Conservation (phyloP, 2,888 invertebrate species). For the Orthosia incerta region DNA sequence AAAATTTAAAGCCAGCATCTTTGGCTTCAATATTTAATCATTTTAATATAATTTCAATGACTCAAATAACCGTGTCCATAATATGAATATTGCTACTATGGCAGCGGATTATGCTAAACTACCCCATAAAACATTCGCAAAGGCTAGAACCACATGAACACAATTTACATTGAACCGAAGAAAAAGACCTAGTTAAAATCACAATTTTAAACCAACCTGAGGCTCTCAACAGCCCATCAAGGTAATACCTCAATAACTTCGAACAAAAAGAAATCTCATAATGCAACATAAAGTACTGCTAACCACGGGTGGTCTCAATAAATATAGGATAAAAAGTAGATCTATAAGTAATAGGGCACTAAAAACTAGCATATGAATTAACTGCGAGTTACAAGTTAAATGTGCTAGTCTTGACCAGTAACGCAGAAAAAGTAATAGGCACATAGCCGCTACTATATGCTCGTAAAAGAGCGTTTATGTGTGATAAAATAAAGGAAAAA, state of each 20-base stretch:
- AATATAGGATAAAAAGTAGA: conserved; percentile 57
- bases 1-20: too few species aligned
- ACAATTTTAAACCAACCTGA: neutral
- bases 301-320: conserved; percentile 65
- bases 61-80: too few species aligned
- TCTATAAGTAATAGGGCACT: conserved; percentile 63
- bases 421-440: conserved; percentile 64
- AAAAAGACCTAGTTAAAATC: neutral
- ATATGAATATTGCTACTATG: too few species aligned
- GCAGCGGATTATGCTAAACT: too few species aligned
- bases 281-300: conserved; percentile 15
- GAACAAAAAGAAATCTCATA: conserved; percentile 26
- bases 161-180: too few species aligned
- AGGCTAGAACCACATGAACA: neutral
- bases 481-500: conserved; percentile 39
- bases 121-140: neutral
- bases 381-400: conserved; percentile 58
- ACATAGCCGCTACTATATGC: conserved; percentile 56
- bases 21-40: too few species aligned
- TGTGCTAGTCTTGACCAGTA: conserved; percentile 44
- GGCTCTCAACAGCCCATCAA: neutral
- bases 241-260: conserved; percentile 11
- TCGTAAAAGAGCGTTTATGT: conserved; percentile 44
- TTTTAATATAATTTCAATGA: too few species aligned
- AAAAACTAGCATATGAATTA: conserved; percentile 68